These are phyloP conservation scores for Eremobia ochroleuca DNA, from an alignment of 2,888 invertebrate genomes.

Conservation along the genomic window DNA sequence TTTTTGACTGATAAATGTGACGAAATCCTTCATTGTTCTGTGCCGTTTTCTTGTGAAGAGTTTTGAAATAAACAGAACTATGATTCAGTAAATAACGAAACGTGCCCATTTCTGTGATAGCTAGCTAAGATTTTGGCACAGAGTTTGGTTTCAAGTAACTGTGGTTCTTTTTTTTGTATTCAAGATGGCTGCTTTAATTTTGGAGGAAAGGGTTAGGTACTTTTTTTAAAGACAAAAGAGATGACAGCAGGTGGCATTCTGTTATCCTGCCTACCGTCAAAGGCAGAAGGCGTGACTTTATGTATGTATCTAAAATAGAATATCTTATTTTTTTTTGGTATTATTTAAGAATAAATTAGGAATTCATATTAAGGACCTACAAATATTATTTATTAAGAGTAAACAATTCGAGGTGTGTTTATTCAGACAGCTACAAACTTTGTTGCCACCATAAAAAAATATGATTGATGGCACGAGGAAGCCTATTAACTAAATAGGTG, in stretches of 20 bases:
- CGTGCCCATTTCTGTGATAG: conserved; percentile 10
- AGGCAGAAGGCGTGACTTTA: not conserved
- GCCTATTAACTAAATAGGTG: conserved; percentile 16
- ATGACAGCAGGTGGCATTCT: not conserved
- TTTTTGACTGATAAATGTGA: not conserved
- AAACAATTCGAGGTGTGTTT: not conserved
- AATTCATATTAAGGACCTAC: not conserved
- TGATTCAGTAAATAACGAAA: conserved; percentile 12
- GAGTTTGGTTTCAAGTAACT: conserved; percentile 7
- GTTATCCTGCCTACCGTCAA: not conserved
- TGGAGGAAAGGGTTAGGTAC: not conserved
- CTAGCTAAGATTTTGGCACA: not conserved
- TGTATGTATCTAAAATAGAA: not conserved
- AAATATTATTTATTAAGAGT: not conserved
- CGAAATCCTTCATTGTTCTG: not conserved
- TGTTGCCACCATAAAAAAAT: conserved; percentile 4
- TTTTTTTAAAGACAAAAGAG: not conserved
- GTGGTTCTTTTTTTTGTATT: not conserved
- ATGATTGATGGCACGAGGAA: conserved; percentile 2
- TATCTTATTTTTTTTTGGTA: not conserved
- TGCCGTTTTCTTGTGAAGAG: not conserved
- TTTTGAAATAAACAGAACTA: not conserved
- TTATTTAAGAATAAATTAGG: not conserved
- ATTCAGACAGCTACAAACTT: not conserved
- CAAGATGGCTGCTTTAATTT: not conserved